Evolutionary conservation across 2,888 invertebrate genomes (phyloP), one percentile per base, ranked within the genome.

Genomic region (Lymantria dispar): DNA sequence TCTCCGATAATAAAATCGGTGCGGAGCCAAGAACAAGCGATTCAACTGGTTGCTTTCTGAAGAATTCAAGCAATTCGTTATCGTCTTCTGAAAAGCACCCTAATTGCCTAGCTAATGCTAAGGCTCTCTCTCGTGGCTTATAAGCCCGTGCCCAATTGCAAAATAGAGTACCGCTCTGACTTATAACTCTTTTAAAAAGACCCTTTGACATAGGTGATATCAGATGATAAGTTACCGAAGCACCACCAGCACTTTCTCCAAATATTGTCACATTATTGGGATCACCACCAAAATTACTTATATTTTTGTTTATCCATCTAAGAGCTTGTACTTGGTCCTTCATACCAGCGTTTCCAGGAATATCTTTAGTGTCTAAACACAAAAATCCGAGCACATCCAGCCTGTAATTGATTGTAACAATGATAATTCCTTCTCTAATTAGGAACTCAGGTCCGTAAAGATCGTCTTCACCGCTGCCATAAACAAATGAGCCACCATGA

Each of bases 111-210:
- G 69, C 72, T 3, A 72, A 42, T 7, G 56, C 49, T 5, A 68
- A 30, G 0, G 72, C 69, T 48, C 73, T 37, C 80, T 92, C 92
- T 12, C 91, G 85, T 0, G 92, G 91, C 11, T 93, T 49, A 7
- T 42, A 50, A 3, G 44, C 78, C 38, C 78, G 78, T 0, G 92
- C 89, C 93, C 93, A 94, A 0, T 91, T 85, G 64, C 91, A 89
- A 33, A 92, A 81, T 1, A 92, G 86, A 0, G 93, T 93, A 0
- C 95, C 95, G 65, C 95, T 95, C 68, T 95, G 93, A 0, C 94
- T 91, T 40, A 95, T 95, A 7, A 88, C 72, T 55, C 76, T 72
- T 33, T 65, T 70, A 30, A 80, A 82, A 1, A 84, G 54, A 1
- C 78, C 79, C 64, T 73, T 76, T 13, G 71, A 72, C 76, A 81